Evolutionary conservation across 2,113 vertebrate species (phyloP).

Genomic region (Heterochromis multidens): DNA sequence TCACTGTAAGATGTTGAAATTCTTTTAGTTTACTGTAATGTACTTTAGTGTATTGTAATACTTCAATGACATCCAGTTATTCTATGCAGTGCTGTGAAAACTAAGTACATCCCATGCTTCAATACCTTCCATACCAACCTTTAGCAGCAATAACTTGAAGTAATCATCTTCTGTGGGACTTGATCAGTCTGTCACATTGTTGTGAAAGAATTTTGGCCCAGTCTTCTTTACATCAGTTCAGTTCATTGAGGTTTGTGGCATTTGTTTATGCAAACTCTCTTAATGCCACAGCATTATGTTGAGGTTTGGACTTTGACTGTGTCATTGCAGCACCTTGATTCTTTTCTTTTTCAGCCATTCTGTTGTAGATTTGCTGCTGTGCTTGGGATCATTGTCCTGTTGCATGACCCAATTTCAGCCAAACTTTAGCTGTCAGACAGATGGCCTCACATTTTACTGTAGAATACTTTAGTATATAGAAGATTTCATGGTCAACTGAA

Average conservation of each 20-base stretch:
- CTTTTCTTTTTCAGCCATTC: too few species aligned
- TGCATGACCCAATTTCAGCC: background rate
- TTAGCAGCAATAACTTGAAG: background rate
- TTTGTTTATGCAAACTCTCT: background rate
- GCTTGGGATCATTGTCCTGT: background rate
- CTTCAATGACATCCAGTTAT: background rate
- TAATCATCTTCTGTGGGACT: background rate
- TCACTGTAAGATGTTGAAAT: background rate
- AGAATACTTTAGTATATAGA: background rate
- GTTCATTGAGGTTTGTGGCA: background rate
- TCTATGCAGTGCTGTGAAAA: background rate
- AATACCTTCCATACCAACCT: background rate
- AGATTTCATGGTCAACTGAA: background rate
- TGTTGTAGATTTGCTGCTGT: background rate
- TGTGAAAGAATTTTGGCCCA: background rate
- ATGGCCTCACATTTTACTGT: too few species aligned
- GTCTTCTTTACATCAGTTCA: background rate
- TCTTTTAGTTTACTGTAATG: background rate
- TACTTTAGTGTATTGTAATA: background rate
- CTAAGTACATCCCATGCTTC: background rate
- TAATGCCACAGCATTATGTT: background rate
- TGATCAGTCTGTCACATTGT: background rate
- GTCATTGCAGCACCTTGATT: too few species aligned
- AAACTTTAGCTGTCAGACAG: background rate
- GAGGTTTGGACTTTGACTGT: background rate